A percentile compares a stretch with the other conserved stretches of the same genome.
Conservation (phyloP, 1,140 invertebrate genomes). For the Agrilus planipennis region DNA sequence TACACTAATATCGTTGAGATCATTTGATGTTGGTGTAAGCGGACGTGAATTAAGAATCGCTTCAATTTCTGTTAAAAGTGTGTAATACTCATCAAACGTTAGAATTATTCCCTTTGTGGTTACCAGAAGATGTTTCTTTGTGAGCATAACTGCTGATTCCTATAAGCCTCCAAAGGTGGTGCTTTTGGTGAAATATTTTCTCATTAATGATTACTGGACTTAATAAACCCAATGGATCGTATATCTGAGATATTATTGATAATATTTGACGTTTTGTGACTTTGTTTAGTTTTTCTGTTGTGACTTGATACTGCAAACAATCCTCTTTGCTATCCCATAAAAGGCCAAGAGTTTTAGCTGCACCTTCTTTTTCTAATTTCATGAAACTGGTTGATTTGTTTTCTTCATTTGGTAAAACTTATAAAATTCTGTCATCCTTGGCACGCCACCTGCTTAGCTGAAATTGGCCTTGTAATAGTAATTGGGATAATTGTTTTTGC, state of each 20-base stretch:
- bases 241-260: conserved; percentile 15
- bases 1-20: neutral
- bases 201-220: conserved; percentile 16
- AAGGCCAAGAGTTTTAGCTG: conserved; percentile 6
- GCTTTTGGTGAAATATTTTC: neutral
- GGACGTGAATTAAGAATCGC: conserved; percentile 4
- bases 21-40: neutral
- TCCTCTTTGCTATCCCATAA: neutral
- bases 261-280: conserved; percentile 21
- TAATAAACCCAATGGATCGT: conserved; percentile 17
- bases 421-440: too few relatives aligned
- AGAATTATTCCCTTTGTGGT: neutral
- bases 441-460: too few relatives aligned
- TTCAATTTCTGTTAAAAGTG: neutral
- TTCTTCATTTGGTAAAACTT: too few relatives aligned
- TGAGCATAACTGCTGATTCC: neutral
- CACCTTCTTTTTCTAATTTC: too few relatives aligned
- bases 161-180: neutral
- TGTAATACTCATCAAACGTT: neutral
- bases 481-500: too few relatives aligned
- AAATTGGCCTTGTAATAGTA: too few relatives aligned
- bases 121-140: neutral
- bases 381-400: too few relatives aligned
- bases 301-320: neutral
- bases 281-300: neutral